These are phyloP conservation scores for Epiblema foenella DNA, from an alignment of 2,888 invertebrate genomes.

Conservation along the genomic window DNA sequence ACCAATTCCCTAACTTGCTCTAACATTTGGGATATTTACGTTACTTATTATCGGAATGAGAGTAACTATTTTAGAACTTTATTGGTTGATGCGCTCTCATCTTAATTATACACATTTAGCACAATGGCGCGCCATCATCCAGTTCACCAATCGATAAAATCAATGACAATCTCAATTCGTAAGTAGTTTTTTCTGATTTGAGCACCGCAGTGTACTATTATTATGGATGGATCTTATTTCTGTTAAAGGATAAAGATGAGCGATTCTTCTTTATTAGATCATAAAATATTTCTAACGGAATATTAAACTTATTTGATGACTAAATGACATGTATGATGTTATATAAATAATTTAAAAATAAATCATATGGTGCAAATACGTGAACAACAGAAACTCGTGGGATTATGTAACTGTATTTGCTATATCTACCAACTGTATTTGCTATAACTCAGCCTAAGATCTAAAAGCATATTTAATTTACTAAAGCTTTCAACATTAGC, in stretches of 20 bases:
- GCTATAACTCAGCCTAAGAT: constrained; percentile 3
- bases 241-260: neutral
- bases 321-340: constrained; percentile 2
- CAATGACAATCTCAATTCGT: too few species aligned
- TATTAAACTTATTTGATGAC: neutral
- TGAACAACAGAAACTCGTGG: neutral
- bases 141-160: too few species aligned
- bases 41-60: neutral
- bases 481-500: constrained; percentile 61
- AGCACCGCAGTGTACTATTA: too few species aligned
- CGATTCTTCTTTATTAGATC: too few species aligned
- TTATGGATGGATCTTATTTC: too few species aligned
- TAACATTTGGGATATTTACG: too few species aligned
- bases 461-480: constrained; percentile 16
- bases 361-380: constrained; percentile 21
- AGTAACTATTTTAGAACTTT: neutral
- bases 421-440: neutral
- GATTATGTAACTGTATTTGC: neutral
- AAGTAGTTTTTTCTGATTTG: too few species aligned
- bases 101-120: neutral
- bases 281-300: neutral
- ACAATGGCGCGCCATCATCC: neutral
- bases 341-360: constrained; percentile 7
- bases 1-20: too few species aligned
- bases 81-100: neutral